phyloP scores from a whole-genome alignment of 2,797 vertebrate species.

The Microctenopoma steveboyesi region DNA sequence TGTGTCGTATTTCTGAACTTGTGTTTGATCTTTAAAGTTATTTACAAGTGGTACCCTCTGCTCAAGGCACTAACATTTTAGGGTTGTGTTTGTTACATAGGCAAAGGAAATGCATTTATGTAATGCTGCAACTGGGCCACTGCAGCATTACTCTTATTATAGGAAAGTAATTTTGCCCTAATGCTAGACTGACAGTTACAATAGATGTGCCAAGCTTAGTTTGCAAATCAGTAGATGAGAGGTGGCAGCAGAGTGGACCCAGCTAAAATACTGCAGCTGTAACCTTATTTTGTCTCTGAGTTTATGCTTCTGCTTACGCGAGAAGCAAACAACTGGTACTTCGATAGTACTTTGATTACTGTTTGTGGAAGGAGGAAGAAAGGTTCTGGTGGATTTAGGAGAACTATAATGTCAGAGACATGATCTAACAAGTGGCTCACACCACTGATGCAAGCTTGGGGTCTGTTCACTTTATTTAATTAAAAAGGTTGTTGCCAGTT shows the following conservation, averaged over 20 bases:
- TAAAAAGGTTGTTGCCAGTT: constrained; percentile 14
- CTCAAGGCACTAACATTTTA: constrained; percentile 3
- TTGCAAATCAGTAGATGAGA: constrained; percentile 78
- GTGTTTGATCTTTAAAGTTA: constrained; percentile 8
- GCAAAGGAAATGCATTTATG: constrained; percentile 27
- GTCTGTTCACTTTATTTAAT: constrained; percentile 26
- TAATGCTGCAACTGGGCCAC: constrained; percentile 38
- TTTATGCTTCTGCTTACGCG: constrained; percentile 54
- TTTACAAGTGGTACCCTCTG: neutral
- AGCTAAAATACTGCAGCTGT: constrained; percentile 70
- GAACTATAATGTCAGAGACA: constrained; percentile 7
- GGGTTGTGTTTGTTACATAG: constrained; percentile 28
- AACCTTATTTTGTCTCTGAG: constrained; percentile 49
- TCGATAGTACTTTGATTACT: constrained; percentile 27
- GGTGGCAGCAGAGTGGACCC: constrained; percentile 61
- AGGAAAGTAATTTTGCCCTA: constrained; percentile 72
- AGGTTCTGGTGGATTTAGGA: constrained; percentile 13
- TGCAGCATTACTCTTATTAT: constrained; percentile 66
- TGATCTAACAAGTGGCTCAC: constrained; percentile 22
- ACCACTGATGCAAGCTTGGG: constrained; percentile 8
- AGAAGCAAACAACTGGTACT: constrained; percentile 43
- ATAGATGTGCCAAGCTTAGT: constrained; percentile 69
- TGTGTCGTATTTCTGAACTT: constrained; percentile 12
- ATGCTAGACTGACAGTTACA: constrained; percentile 74
- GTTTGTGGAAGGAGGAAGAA: constrained; percentile 38